A percentile compares a stretch with the other conserved stretches of the same genome.
These are phyloP conservation scores for Tricholaema leucomelas DNA, from an alignment of 2,113 vertebrate genomes.

Conservation along the genomic window DNA sequence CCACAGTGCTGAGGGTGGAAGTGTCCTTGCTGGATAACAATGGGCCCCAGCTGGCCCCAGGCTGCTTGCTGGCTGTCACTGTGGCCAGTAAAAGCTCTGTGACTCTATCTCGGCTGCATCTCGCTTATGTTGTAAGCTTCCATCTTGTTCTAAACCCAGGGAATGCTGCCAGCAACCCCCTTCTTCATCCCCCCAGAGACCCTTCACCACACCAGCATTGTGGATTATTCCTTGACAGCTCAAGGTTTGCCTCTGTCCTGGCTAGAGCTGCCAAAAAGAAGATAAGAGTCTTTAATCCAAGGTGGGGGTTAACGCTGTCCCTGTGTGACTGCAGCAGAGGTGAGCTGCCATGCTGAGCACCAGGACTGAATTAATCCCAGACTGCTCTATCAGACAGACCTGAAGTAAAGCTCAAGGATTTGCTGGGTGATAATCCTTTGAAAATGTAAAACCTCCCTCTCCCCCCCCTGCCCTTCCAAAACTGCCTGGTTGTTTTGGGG, in stretches of 20 bases:
- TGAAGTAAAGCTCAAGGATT: background rate
- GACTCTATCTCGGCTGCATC: conserved; percentile 81
- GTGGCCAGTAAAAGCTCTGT: conserved; percentile 85
- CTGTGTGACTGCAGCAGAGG: background rate
- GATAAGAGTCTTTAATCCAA: background rate
- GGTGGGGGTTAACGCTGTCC: background rate
- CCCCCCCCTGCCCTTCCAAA: background rate
- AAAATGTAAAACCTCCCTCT: background rate
- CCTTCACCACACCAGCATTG: background rate
- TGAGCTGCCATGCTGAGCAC: background rate
- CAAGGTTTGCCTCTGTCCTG: background rate
- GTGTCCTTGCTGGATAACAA: conserved; percentile 72
- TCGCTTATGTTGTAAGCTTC: conserved; percentile 86
- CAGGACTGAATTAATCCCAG: conserved; percentile 48
- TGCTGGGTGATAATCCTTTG: background rate
- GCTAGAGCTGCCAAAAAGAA: background rate
- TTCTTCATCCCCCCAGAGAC: background rate
- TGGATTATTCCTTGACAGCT: background rate
- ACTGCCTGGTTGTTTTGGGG: background rate
- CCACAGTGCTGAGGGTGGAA: conserved; percentile 79
- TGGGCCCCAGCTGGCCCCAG: conserved; percentile 76
- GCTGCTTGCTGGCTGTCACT: conserved; percentile 79
- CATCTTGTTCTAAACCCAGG: background rate
- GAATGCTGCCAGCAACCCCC: background rate
- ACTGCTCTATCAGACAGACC: background rate